Percentiles rank a stretch among this genome's conserved stretches.
Conservation (phyloP, 2,113 vertebrate genomes). For the Stegostoma tigrinum region DNA sequence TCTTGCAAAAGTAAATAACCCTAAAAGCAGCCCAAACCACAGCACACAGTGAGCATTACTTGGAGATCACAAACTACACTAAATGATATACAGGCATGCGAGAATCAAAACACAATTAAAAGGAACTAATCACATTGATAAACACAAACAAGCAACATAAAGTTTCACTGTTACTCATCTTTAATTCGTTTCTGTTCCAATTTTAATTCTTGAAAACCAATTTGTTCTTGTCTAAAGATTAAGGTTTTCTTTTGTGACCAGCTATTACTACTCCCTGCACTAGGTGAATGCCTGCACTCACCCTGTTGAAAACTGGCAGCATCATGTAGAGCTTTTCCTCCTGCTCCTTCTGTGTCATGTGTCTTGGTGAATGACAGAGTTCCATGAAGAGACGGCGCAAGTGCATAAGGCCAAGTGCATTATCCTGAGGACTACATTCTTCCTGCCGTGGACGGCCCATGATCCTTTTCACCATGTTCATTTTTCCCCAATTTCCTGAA, state of each 20-base stretch:
- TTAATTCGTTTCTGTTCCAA: conserved; percentile 3
- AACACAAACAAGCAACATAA: background rate
- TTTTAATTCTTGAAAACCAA: background rate
- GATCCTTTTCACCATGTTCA: conserved; percentile 99
- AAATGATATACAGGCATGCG: background rate
- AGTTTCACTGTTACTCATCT: background rate
- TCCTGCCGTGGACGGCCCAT: conserved; percentile 97
- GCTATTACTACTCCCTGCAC: background rate
- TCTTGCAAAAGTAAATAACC: background rate
- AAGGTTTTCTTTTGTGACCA: background rate
- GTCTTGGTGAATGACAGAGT: conserved; percentile 87
- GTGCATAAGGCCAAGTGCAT: conserved; percentile 93
- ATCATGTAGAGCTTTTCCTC: conserved; percentile 99
- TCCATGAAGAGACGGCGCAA: conserved; percentile 93
- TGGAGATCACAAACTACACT: background rate
- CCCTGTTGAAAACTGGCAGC: conserved; percentile 95
- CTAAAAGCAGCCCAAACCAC: background rate
- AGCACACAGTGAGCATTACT: background rate
- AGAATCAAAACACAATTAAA: background rate
- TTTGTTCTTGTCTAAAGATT: background rate
- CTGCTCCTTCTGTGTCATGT: conserved; percentile 98
- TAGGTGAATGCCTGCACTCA: conserved; percentile 51
- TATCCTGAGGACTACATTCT: conserved; percentile 96
- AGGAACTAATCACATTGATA: background rate
- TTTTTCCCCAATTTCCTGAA: conserved; percentile 73